Evolutionary conservation across 2,888 invertebrate genomes (phyloP).

Genomic region (Drosophila parthenogenetica): DNA sequence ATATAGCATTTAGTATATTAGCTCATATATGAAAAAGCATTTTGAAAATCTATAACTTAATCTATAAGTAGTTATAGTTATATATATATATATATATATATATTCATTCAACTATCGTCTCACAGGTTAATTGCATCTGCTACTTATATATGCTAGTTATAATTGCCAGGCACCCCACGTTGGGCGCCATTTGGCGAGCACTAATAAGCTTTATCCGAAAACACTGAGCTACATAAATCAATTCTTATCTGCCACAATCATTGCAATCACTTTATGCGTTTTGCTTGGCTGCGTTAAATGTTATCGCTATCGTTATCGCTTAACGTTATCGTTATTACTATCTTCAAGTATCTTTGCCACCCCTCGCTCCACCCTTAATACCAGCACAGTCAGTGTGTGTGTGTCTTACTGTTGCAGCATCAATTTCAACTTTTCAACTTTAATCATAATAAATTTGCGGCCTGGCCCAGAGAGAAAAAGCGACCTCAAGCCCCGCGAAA

Average conservation of each 20-base stretch:
- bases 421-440: conserved; percentile 79
- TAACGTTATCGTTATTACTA: conserved; percentile 31
- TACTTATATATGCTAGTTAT: too few species aligned
- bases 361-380: background rate
- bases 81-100: too few species aligned
- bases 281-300: conserved; percentile 11
- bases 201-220: background rate
- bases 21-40: too few species aligned
- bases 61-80: too few species aligned
- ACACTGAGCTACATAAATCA: background rate
- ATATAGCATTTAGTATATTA: too few species aligned
- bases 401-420: conserved; percentile 59
- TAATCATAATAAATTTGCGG: conserved; percentile 79
- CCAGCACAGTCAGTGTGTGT: background rate
- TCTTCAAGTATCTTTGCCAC: background rate
- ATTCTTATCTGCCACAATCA: background rate
- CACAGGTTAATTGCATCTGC: too few species aligned
- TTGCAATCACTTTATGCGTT: background rate
- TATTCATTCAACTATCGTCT: too few species aligned
- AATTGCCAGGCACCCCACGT: background rate
- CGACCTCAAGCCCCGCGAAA: conserved; percentile 45
- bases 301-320: conserved; percentile 31
- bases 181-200: background rate
- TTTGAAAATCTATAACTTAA: too few species aligned
- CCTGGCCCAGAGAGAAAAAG: conserved; percentile 44